Base-by-base conservation (phyloP, 2,888 invertebrate species). In the Callyntrura sp. region DNA sequence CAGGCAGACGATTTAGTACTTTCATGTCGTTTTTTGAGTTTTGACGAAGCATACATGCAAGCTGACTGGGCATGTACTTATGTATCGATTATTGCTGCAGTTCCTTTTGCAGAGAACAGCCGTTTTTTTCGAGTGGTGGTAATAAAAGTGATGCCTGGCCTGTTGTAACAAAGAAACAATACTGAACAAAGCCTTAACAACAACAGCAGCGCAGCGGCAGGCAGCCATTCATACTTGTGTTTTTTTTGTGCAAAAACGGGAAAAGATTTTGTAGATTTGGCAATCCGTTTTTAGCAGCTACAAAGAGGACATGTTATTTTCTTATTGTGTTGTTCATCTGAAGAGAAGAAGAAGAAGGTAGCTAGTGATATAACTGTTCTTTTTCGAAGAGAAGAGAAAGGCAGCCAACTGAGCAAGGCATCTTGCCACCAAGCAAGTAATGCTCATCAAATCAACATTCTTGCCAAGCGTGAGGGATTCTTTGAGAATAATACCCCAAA, bases 191-290 rank as follows among this genome's bases (percentile, higher is more conserved):
- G 82, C 23, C 17, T 14, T 70, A 20, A 45, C 45, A 62, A 43
- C 60, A 79, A 57, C 20, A 60, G 48, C 62, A 82, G 25, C 43
- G 6, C 60, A 62, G 62, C 79, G 28, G 35, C 28, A 28, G n/a
- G 60, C 43, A 79, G 14, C 6, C 35, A 70, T n/a, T 45, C 45
- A 70, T 12, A 5, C 35, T 17, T 70, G 57, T 14, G 55, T 73
- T 85, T n/a, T 90, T 82, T 90, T 86, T 90, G 57, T 48, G 70
- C 90, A 83, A 86, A 90, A 90, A 86, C 86, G 90, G 90, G 90
- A 90, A 90, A 90, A 73, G 73, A 78, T 85, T 86, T 86, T 85
- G 60, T 79, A 57, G 85, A 84, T 90, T 90, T 86, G 83, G 68
- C 83, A 86, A 85, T 90, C 85, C 86, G 83, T 90, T 90, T 90